phyloP scores from a whole-genome alignment of 2,797 vertebrate genomes.

The Mionectes olivaceus region DNA sequence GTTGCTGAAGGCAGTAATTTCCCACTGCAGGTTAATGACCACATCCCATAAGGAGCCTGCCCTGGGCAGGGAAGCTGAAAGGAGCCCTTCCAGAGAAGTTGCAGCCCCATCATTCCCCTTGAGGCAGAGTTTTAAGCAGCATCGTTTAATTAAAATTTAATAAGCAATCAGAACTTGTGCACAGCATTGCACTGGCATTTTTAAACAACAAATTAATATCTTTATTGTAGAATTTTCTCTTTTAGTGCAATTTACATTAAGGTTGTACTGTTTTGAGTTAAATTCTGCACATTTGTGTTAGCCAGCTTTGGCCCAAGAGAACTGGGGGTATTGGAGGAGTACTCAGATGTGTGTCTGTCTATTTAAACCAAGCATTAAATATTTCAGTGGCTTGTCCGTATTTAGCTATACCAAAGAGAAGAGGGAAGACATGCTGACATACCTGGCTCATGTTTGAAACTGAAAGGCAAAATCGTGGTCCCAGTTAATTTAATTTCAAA shows the following conservation, averaged over 20 bases:
- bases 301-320: not conserved
- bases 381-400: not conserved
- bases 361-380: not conserved
- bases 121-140: not conserved
- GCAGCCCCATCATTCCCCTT: not conserved
- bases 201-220: not conserved
- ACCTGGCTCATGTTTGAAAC: not conserved
- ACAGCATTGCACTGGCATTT: not conserved
- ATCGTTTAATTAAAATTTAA: slow-evolving; percentile 16
- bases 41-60: not conserved
- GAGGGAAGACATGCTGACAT: not conserved
- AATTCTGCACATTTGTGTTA: not conserved
- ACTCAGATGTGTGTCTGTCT: not conserved
- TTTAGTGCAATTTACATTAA: not conserved
- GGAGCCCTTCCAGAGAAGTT: not conserved
- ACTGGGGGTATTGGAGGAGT: not conserved
- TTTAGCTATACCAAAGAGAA: not conserved
- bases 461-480: not conserved
- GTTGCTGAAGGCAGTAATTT: not conserved
- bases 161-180: not conserved
- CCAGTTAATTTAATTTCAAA: not conserved
- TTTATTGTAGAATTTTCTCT: not conserved
- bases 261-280: not conserved
- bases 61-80: not conserved
- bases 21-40: not conserved